phyloP scores from a whole-genome alignment of 1,140 invertebrate genomes.

The Ostrea edulis region DNA sequence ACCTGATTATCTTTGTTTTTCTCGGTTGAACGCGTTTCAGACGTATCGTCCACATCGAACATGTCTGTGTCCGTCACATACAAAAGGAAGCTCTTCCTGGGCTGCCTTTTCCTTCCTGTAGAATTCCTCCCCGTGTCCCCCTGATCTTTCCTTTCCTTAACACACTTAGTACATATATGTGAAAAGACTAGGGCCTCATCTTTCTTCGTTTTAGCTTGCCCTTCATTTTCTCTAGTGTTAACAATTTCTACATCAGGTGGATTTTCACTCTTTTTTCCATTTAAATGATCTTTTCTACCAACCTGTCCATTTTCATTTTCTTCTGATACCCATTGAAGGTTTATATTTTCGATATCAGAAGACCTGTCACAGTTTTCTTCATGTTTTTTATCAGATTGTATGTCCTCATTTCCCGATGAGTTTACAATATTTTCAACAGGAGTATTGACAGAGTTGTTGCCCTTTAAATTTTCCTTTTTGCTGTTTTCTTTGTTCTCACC shows the following conservation, averaged over 20 bases:
- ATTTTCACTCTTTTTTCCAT: too few species aligned
- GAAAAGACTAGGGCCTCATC: too few species aligned
- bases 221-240: too few species aligned
- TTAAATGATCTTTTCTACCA: too few species aligned
- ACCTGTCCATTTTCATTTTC: not conserved
- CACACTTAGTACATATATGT: too few species aligned
- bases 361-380: not conserved
- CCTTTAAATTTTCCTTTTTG: not conserved
- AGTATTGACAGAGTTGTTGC: not conserved
- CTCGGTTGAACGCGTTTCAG: not conserved
- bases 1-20: not conserved
- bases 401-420: not conserved
- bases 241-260: too few species aligned
- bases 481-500: not conserved
- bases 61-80: conserved; percentile 3
- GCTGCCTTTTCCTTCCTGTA: not conserved
- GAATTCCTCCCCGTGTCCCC: not conserved
- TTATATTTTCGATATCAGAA: not conserved
- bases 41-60: not conserved
- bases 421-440: not conserved
- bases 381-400: not conserved
- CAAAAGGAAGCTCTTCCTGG: not conserved
- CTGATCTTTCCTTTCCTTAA: not conserved
- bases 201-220: too few species aligned
- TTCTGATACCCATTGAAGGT: not conserved